Percentiles rank a stretch among this genome's conserved stretches.
Conservation (phyloP, 2,888 invertebrate species). For the Acanthosepion esculentum region DNA sequence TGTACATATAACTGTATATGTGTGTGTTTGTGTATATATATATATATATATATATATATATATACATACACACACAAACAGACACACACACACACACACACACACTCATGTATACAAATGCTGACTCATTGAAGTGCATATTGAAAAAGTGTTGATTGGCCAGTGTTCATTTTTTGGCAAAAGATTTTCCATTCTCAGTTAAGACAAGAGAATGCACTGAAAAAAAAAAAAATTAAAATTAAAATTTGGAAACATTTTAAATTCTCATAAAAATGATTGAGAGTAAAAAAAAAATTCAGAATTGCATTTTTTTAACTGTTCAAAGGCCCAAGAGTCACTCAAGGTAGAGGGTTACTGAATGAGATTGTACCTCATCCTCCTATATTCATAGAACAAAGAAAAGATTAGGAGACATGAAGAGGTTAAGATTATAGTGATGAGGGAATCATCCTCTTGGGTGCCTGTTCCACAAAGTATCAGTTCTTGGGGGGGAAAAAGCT, state of each 20-base stretch:
- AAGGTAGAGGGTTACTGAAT: too few relatives aligned
- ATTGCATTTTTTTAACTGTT: too few relatives aligned
- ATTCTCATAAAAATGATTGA: not conserved
- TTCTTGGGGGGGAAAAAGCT: too few relatives aligned
- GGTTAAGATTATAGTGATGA: too few relatives aligned
- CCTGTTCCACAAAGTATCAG: too few relatives aligned
- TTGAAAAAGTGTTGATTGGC: not conserved
- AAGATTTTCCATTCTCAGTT: constrained; percentile 7
- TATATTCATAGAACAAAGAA: too few relatives aligned
- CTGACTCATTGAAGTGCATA: not conserved
- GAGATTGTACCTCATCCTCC: too few relatives aligned
- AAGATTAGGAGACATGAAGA: too few relatives aligned
- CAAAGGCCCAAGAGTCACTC: too few relatives aligned
- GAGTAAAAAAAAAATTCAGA: too few relatives aligned
- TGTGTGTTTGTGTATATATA: not conserved
- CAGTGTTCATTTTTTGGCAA: not conserved
- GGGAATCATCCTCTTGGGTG: too few relatives aligned
- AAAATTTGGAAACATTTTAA: not conserved
- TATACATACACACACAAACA: not conserved
- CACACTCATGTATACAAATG: not conserved
- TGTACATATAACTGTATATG: not conserved
- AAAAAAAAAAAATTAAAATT: not conserved
- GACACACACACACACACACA: not conserved
- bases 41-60: not conserved
- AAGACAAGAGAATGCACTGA: not conserved